A percentile compares a stretch with the other conserved stretches of the same genome.
Evolutionary conservation across 2,113 vertebrate genomes (phyloP).

Genomic region (Pipra filicauda): DNA sequence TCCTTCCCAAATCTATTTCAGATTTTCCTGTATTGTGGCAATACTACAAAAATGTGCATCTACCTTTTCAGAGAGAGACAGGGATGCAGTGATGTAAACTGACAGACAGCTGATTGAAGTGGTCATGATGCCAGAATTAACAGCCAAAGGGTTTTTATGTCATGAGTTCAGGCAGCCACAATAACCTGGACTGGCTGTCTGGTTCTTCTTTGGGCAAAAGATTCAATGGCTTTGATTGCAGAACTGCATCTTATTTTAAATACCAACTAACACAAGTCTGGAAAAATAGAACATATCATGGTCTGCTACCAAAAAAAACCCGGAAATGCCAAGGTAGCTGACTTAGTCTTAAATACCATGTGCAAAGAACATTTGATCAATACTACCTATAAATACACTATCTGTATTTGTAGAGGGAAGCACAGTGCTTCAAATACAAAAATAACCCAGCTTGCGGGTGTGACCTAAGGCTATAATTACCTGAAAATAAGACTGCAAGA

Average conservation of each 20-base stretch:
- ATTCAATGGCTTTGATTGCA: background rate
- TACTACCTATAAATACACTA: slow-evolving; percentile 70
- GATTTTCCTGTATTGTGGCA: background rate
- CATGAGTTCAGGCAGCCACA: slow-evolving; percentile 19
- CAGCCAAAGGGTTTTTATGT: background rate
- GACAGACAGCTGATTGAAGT: background rate
- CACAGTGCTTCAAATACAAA: slow-evolving; percentile 56
- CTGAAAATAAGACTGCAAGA: slow-evolving; percentile 55
- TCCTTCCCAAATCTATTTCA: background rate
- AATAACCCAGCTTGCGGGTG: slow-evolving; percentile 61
- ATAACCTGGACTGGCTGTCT: background rate
- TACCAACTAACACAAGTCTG: slow-evolving; percentile 9
- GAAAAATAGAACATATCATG: slow-evolving; percentile 44
- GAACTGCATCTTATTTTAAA: background rate
- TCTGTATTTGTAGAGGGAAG: slow-evolving; percentile 62
- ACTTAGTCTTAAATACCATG: slow-evolving; percentile 67
- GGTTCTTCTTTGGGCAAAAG: background rate
- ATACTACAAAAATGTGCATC: background rate
- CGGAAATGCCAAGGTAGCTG: slow-evolving; percentile 60
- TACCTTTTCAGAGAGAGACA: background rate
- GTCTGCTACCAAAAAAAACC: slow-evolving; percentile 5
- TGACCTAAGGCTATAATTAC: slow-evolving; percentile 66
- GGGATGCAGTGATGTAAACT: background rate
- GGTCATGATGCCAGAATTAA: background rate
- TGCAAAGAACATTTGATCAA: slow-evolving; percentile 63